A percentile compares a stretch with the other conserved stretches of the same genome.
Conservation (phyloP, 2,113 vertebrate genomes). For the Austrofundulus limnaeus region DNA sequence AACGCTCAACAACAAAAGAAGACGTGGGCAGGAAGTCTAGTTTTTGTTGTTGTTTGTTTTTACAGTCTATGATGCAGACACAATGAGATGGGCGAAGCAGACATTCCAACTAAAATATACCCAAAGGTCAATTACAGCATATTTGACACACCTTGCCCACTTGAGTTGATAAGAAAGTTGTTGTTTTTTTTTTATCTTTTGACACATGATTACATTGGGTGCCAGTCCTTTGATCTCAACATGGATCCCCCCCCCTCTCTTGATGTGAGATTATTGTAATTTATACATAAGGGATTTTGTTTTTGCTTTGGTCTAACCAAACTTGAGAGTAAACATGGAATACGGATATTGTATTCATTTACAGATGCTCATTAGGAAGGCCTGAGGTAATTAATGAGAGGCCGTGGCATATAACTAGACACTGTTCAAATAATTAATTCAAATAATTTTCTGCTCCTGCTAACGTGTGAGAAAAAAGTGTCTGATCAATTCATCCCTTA, state of each 20-base stretch:
- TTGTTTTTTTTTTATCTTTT: constrained; percentile 77
- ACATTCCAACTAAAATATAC: constrained; percentile 26
- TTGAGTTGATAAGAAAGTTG: constrained; percentile 58
- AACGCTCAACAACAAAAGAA: too few species aligned
- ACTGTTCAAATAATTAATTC: constrained; percentile 69
- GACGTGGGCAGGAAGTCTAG: too few species aligned
- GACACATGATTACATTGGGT: constrained; percentile 74
- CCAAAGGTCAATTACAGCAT: constrained; percentile 30
- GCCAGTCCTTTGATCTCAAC: constrained; percentile 76
- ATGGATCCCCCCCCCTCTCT: constrained; percentile 53
- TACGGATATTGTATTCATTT: constrained; percentile 77
- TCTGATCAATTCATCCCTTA: constrained; percentile 75
- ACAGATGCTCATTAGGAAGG: constrained; percentile 76
- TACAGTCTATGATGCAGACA: too few species aligned
- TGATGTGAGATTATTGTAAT: constrained; percentile 81
- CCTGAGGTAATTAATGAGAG: constrained; percentile 74
- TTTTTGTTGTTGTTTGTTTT: too few species aligned
- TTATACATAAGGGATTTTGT: constrained; percentile 81
- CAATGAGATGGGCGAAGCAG: constrained; percentile 16
- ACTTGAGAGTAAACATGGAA: constrained; percentile 77
- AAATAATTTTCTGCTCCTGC: constrained; percentile 56
- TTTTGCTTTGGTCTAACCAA: constrained; percentile 64
- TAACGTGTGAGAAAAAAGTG: constrained; percentile 68
- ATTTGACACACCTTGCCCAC: constrained; percentile 56
- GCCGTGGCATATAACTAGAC: constrained; percentile 56